Conservation (phyloP, 2,888 invertebrate species). For the Ochropleura plecta region DNA sequence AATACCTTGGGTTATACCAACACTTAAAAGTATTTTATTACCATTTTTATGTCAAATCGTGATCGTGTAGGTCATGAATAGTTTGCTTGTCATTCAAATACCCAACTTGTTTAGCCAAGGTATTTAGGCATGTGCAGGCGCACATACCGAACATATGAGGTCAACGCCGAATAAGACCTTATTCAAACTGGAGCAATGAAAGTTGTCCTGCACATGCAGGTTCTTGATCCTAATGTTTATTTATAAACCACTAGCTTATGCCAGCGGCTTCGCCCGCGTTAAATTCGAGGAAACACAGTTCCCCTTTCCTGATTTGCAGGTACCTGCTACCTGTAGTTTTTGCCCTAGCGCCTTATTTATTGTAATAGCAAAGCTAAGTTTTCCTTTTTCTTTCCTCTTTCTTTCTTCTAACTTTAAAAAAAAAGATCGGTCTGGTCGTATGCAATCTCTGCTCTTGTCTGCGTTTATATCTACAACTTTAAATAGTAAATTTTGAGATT, state of each 20-base stretch:
- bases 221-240: conserved; percentile 47
- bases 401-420: no score
- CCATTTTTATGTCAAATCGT: conserved; percentile 8
- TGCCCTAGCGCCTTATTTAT: no score
- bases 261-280: no score
- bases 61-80: conserved; percentile 12
- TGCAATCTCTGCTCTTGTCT: no score
- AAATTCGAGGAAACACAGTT: no score
- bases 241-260: neutral
- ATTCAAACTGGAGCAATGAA: conserved; percentile 76
- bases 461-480: no score
- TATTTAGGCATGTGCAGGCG: conserved; percentile 17
- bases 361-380: no score
- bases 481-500: no score
- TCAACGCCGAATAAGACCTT: conserved; percentile 51
- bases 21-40: neutral
- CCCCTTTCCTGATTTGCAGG: no score
- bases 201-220: conserved; percentile 73
- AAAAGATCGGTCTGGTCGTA: no score
- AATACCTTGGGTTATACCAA: conserved; percentile 30
- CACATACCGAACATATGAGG: conserved; percentile 50
- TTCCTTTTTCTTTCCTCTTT: no score
- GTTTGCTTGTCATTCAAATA: conserved; percentile 12
- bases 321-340: no score
- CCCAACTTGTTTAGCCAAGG: conserved; percentile 10